Evolutionary conservation across 2,113 vertebrate species (phyloP).

Genomic region (Zootoca vivipara): DNA sequence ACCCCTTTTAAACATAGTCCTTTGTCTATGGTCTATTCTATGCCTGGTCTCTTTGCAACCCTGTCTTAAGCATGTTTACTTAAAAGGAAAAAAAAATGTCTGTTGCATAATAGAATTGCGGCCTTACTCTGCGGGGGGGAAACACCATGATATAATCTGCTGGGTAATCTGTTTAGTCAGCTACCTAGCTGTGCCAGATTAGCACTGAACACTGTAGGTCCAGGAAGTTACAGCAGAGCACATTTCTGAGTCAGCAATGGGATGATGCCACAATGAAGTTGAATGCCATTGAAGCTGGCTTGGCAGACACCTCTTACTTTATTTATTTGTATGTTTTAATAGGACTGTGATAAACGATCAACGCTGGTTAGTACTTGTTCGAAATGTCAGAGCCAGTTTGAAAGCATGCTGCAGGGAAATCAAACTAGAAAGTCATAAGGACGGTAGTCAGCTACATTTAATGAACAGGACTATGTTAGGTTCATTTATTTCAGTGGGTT

Average conservation of each 20-base stretch:
- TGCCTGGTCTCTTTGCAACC: background rate
- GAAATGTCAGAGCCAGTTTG: background rate
- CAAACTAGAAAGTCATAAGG: background rate
- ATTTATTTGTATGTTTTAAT: background rate
- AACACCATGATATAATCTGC: background rate
- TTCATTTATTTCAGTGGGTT: no score
- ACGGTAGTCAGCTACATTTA: no score
- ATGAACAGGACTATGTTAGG: no score
- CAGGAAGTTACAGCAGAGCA: background rate
- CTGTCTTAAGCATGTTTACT: background rate
- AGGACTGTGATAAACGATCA: no score
- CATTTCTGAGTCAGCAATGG: background rate
- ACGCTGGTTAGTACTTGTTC: background rate
- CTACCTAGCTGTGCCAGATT: rapidly evolving
- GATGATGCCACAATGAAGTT: background rate
- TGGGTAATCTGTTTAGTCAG: background rate
- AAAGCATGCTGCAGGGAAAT: background rate
- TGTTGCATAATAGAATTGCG: background rate
- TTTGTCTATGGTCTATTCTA: background rate
- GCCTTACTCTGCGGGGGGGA: background rate
- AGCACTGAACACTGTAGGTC: background rate
- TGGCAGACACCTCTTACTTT: background rate
- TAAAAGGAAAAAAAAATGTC: background rate
- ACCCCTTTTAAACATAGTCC: no score
- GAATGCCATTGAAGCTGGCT: background rate